Percentiles rank a stretch among this genome's conserved stretches.
These are phyloP conservation scores for Zhuqinia jingwanae DNA, from an alignment of 2,888 invertebrate species.

Conservation along the genomic window DNA sequence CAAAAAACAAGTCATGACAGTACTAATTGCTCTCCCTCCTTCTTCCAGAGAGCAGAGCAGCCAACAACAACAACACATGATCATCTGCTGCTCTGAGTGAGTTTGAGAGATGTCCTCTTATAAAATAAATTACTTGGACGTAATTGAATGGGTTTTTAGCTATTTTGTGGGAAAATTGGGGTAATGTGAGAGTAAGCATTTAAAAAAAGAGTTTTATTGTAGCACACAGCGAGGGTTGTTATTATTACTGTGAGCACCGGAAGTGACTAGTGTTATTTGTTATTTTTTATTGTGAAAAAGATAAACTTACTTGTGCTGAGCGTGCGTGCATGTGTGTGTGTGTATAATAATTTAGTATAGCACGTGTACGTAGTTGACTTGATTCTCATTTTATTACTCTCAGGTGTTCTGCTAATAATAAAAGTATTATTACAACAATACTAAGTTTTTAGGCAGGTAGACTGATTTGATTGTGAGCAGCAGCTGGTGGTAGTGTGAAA, in stretches of 20 bases:
- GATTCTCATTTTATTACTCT: neutral
- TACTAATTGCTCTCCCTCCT: slow-evolving; percentile 75
- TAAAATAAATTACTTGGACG: slow-evolving; percentile 26
- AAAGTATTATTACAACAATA: too few relatives aligned
- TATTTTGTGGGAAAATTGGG: neutral
- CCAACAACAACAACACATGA: neutral
- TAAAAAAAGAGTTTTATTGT: too few relatives aligned
- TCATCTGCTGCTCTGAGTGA: neutral
- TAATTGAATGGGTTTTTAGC: neutral
- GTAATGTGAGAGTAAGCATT: neutral
- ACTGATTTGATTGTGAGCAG: too few relatives aligned
- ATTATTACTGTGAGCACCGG: too few relatives aligned
- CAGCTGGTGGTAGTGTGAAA: too few relatives aligned
- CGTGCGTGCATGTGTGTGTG: neutral
- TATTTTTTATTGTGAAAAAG: neutral
- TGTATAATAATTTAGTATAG: neutral
- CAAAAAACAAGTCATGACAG: slow-evolving; percentile 78
- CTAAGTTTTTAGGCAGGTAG: too few relatives aligned
- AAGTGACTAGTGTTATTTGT: neutral
- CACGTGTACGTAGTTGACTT: neutral
- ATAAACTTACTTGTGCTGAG: slow-evolving; percentile 5
- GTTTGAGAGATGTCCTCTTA: neutral
- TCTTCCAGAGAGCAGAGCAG: neutral
- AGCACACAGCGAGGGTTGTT: too few relatives aligned
- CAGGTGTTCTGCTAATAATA: neutral